Percentiles rank a stretch among this genome's conserved stretches.
phyloP scores from a whole-genome alignment of 53 echinoderm and acorn worm genomes.

The Echinometra lucunter region DNA sequence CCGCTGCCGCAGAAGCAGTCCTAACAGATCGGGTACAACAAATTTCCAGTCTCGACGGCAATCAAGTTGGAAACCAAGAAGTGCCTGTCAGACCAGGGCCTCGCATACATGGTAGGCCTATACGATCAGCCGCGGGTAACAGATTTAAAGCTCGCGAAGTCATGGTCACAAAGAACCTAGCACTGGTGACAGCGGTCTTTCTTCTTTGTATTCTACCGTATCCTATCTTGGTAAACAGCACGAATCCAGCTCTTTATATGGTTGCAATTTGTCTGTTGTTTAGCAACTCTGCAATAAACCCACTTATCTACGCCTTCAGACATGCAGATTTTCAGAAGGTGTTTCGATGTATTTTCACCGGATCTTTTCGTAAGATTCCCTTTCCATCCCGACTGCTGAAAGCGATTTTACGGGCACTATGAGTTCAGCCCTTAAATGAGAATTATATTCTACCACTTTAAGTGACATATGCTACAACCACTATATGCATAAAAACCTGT shows the following conservation, averaged over 20 bases:
- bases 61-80: background rate
- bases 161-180: background rate
- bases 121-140: background rate
- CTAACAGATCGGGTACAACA: background rate
- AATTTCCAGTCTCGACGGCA: background rate
- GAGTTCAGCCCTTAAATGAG: no score
- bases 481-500: no score
- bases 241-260: background rate
- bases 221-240: background rate
- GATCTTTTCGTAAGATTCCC: constrained; percentile 28
- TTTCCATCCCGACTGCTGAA: constrained; percentile 6
- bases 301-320: constrained; percentile 4
- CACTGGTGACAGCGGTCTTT: background rate
- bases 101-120: no score
- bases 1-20: background rate
- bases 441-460: no score
- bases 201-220: background rate
- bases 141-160: background rate
- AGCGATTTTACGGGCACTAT: background rate
- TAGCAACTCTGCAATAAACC: constrained; percentile 9
- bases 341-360: constrained; percentile 10
- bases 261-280: background rate
- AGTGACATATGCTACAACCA: no score
- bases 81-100: background rate
- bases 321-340: background rate